Percentiles rank a stretch among this genome's conserved stretches.
Conservation (phyloP, 2,888 invertebrate species). For the Gnatocerus cornutus region DNA sequence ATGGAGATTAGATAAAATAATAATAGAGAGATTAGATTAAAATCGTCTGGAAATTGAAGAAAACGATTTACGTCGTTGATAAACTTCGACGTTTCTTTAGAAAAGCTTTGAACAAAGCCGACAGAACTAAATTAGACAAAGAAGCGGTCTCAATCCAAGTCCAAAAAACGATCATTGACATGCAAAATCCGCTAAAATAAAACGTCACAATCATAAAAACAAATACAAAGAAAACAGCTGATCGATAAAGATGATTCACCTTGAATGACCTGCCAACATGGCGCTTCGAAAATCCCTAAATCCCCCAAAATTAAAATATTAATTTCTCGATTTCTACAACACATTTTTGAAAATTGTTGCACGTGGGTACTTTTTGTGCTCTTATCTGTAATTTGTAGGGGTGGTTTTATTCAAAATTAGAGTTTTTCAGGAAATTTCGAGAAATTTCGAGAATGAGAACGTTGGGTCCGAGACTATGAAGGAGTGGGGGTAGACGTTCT, state of each 20-base stretch:
- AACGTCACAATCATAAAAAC: conserved; percentile 4
- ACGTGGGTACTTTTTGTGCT: no score
- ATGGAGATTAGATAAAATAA: no score
- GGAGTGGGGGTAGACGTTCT: conserved; percentile 54
- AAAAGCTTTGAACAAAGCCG: no score
- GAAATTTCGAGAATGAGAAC: conserved; percentile 51
- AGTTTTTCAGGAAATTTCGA: no score
- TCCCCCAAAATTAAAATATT: background rate
- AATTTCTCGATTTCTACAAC: conserved; percentile 26
- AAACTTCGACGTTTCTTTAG: no score
- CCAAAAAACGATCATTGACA: background rate
- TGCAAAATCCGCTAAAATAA: background rate
- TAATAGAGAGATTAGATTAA: no score
- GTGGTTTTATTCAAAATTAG: no score
- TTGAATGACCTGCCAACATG: conserved; percentile 8
- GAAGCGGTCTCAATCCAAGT: no score
- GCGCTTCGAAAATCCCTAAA: conserved; percentile 11
- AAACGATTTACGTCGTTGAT: no score
- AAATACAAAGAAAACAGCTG: conserved; percentile 36
- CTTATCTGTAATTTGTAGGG: no score
- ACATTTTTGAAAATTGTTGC: conserved; percentile 3
- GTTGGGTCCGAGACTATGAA: conserved; percentile 58
- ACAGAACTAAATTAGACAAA: no score
- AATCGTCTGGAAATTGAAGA: no score
- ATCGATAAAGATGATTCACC: conserved; percentile 30